Conservation (phyloP, 2,888 invertebrate species). For the Hipparchia semele region DNA sequence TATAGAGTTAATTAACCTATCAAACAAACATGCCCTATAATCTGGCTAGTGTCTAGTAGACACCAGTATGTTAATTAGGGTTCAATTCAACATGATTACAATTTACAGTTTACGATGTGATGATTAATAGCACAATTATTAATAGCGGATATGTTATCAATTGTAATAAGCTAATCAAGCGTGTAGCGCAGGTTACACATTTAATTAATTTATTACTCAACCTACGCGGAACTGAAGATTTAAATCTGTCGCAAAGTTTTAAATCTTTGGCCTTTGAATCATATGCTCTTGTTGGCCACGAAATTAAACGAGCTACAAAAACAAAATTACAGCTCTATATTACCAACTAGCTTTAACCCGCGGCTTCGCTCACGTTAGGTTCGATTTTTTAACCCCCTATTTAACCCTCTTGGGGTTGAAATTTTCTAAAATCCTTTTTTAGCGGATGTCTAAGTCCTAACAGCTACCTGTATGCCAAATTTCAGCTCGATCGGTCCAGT, state of each 20-base stretch:
- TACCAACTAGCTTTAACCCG: too few species aligned
- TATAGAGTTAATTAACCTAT: not conserved
- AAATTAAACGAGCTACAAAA: too few species aligned
- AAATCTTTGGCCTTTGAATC: not conserved
- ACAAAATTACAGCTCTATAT: too few species aligned
- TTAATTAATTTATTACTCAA: slow-evolving; percentile 7
- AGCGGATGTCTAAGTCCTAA: too few species aligned
- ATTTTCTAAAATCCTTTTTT: too few species aligned
- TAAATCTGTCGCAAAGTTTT: not conserved
- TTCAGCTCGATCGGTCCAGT: too few species aligned
- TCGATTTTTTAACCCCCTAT: too few species aligned
- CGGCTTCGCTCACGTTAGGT: too few species aligned
- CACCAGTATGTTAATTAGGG: slow-evolving; percentile 8
- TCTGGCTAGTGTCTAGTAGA: not conserved
- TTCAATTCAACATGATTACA: slow-evolving; percentile 1
- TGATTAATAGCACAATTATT: slow-evolving; percentile 6
- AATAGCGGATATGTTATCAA: not conserved
- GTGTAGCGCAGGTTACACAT: not conserved
- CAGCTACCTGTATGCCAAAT: too few species aligned
- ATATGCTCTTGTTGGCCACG: too few species aligned
- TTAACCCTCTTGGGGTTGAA: too few species aligned
- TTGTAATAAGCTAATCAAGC: slow-evolving; percentile 12
- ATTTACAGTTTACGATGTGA: slow-evolving; percentile 4
- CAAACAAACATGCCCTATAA: slow-evolving; percentile 2
- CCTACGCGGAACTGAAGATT: not conserved